phyloP scores from a whole-genome alignment of 2,113 vertebrate genomes.

The Henicopernis longicauda region DNA sequence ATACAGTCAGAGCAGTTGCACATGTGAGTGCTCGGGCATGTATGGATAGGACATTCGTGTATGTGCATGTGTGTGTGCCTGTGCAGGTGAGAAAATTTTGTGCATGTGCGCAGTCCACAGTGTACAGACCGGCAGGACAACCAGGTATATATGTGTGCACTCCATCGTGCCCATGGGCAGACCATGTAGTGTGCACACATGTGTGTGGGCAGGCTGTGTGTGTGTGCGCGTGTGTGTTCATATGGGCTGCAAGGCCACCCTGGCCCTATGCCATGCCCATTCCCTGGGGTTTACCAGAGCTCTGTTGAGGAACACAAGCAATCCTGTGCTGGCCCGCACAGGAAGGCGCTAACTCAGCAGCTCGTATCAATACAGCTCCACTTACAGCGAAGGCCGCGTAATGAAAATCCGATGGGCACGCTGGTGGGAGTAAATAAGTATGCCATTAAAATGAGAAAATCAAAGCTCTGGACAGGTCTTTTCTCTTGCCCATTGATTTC shows the following conservation, averaged over 20 bases:
- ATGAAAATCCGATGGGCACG: slow-evolving; percentile 72
- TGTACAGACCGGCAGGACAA: no score
- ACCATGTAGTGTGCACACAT: accelerated
- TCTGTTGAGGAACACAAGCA: background rate
- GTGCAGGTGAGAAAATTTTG: background rate
- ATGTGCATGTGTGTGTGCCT: background rate
- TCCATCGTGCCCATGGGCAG: background rate
- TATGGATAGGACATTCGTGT: background rate
- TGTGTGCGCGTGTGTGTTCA: background rate
- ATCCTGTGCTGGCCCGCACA: background rate
- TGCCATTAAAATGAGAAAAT: slow-evolving; percentile 78
- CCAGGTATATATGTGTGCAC: accelerated
- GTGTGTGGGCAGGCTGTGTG: background rate
- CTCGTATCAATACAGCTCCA: slow-evolving; percentile 68
- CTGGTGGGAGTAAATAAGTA: slow-evolving; percentile 74
- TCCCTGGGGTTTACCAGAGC: background rate
- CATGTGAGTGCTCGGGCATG: accelerated
- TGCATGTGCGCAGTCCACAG: background rate
- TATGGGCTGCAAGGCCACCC: accelerated
- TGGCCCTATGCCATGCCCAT: background rate
- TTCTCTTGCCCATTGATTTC: slow-evolving; percentile 73
- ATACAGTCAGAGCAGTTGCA: accelerated
- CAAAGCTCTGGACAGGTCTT: slow-evolving; percentile 71
- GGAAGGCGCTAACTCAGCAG: slow-evolving; percentile 73
- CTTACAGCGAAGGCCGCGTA: slow-evolving; percentile 68